Base-by-base conservation (phyloP, 92 coral and sea anemone species). In the Bergia puertoricense region DNA sequence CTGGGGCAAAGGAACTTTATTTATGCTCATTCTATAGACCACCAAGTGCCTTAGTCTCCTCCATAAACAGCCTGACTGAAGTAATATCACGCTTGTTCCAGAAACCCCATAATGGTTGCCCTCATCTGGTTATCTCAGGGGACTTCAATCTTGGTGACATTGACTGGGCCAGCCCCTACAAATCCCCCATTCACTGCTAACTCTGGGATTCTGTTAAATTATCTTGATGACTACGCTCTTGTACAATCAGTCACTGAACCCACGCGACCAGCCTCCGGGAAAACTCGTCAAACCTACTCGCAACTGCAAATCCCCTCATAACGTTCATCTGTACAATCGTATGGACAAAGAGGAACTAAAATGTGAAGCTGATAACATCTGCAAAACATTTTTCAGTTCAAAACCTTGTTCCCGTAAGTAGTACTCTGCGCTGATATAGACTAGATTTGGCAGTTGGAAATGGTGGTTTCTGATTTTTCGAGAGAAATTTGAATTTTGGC, bases 61-160 rank as follows among this genome's bases (percentile, higher is more conserved):
- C 76, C 4, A 72, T 72, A 72, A 6, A 72, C 41, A 72, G 43
- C 76, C 76, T 72, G 45, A 0, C 42, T 72, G 76, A 37, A 40
- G 76, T 72, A 72, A 72, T 20, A 72, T 37, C 76, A 37, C 42
- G 76, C 76, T 71, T 71, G 41, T 71, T 6, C 76, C 76, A 71
- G 76, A 71, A 71, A 71, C 23, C 76, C 42, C 76, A 71, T 71
- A 42, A 71, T 71, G 40, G 76, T 71, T 71, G 42, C 76, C 76
- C 76, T 71, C 76, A 71, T 71, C 76, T 71, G 38, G 76, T 71
- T 71, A 71, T 71, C 76, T 71, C 76, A 71, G 76, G 76, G 43
- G 76, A 72, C 76, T 72, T 72, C 76, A 72, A 72, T 72, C 76
- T 72, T 72, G 76, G 76, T 37, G 76, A 71, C 76, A 71, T 71